These are phyloP conservation scores for Calliphora vicina DNA, from an alignment of 1,140 invertebrate genomes.

Conservation along the genomic window DNA sequence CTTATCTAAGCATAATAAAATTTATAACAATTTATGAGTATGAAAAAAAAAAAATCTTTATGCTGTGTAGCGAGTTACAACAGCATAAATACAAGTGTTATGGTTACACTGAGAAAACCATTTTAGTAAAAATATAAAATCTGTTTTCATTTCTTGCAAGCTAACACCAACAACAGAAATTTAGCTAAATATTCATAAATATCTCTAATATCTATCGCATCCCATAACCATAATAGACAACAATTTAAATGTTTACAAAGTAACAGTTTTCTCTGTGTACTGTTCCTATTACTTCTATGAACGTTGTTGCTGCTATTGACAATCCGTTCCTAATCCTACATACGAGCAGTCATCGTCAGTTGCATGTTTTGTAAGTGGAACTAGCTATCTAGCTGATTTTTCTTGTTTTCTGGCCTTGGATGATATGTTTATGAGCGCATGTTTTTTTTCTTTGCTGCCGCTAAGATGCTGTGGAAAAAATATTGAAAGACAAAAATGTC, in stretches of 20 bases:
- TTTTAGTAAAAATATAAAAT: too few species aligned
- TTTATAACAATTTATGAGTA: slow-evolving; percentile 4
- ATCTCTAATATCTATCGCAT: too few species aligned
- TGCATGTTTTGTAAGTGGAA: not conserved
- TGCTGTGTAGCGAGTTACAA: not conserved
- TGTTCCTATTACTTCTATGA: not conserved
- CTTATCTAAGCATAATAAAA: slow-evolving; percentile 8
- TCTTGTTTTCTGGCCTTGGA: not conserved
- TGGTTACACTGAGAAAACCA: too few species aligned
- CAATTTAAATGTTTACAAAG: too few species aligned
- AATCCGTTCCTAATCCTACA: not conserved
- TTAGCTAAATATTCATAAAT: too few species aligned
- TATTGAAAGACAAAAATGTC: not conserved
- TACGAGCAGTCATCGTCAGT: not conserved
- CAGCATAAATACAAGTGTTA: not conserved
- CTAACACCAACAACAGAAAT: too few species aligned
- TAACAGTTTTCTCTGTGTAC: not conserved
- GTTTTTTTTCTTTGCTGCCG: not conserved
- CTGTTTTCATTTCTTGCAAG: too few species aligned
- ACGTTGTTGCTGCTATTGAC: not conserved
- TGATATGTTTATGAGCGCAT: not conserved
- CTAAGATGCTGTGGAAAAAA: not conserved
- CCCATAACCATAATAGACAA: too few species aligned
- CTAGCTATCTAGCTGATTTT: not conserved
- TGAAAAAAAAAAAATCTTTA: not conserved